Evolutionary conservation across 2,888 invertebrate genomes (phyloP).

Genomic region (Heliconius sara): DNA sequence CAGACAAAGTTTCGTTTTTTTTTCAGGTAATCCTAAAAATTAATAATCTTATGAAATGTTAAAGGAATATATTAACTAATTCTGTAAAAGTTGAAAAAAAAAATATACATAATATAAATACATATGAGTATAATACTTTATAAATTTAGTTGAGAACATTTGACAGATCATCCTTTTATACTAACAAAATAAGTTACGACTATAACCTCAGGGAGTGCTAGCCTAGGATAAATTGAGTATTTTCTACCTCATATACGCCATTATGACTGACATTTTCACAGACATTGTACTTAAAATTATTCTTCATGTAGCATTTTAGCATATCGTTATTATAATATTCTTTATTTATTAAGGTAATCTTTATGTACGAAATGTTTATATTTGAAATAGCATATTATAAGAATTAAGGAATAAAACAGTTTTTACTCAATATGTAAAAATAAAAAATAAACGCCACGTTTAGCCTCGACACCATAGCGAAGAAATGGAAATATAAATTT

Average conservation of each 20-base stretch:
- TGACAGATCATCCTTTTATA: background rate
- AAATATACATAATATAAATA: background rate
- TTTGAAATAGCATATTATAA: background rate
- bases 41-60: no score
- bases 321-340: background rate
- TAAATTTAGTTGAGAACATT: conserved; percentile 1
- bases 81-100: no score
- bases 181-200: conserved; percentile 9
- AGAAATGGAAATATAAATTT: no score
- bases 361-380: background rate
- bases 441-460: no score
- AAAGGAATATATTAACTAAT: no score
- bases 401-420: no score
- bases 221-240: conserved; percentile 4
- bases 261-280: conserved; percentile 17
- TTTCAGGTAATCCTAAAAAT: no score
- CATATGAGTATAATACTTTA: background rate
- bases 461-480: no score
- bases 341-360: background rate
- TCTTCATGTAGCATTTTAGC: background rate
- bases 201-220: conserved; percentile 15
- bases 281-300: conserved; percentile 5
- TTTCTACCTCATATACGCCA: conserved; percentile 8
- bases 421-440: no score
- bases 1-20: no score